Conservation (phyloP, 1,140 invertebrate species). For the Pinna nobilis region DNA sequence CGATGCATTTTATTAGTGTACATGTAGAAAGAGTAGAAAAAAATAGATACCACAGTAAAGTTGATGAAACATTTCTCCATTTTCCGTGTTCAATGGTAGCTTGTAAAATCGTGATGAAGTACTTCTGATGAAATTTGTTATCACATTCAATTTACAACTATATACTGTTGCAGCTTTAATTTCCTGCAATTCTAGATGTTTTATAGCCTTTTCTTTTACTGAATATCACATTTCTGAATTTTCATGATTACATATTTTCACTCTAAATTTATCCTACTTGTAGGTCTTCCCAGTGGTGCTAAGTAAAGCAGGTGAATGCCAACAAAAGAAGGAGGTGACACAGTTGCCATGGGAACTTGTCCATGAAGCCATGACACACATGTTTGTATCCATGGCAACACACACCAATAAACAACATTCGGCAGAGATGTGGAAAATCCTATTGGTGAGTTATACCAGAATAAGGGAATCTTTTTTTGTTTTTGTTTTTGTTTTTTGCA, state of each 20-base stretch:
- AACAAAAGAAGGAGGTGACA: conserved; percentile 18
- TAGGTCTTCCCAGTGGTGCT: conserved; percentile 64
- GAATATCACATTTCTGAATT: neutral
- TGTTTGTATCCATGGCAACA: conserved; percentile 54
- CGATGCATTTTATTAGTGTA: too few species aligned
- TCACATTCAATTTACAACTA: too few species aligned
- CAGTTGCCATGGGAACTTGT: conserved; percentile 52
- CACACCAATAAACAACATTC: conserved; percentile 55
- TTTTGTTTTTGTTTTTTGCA: too few species aligned
- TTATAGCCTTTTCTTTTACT: neutral
- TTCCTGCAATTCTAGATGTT: neutral
- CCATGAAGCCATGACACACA: conserved; percentile 44
- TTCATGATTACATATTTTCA: neutral
- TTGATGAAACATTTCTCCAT: neutral
- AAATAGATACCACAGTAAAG: too few species aligned
- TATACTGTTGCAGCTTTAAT: neutral
- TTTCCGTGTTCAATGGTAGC: too few species aligned
- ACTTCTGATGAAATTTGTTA: too few species aligned
- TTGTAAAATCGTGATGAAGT: too few species aligned
- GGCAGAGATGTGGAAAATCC: conserved; percentile 52
- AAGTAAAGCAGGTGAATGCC: conserved; percentile 53
- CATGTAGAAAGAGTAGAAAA: too few species aligned
- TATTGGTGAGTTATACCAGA: conserved; percentile 69
- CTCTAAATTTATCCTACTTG: conserved; percentile 4
- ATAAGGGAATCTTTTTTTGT: too few species aligned